Conservation (phyloP, 1,140 invertebrate genomes). For the Mesaphorura yosii region DNA sequence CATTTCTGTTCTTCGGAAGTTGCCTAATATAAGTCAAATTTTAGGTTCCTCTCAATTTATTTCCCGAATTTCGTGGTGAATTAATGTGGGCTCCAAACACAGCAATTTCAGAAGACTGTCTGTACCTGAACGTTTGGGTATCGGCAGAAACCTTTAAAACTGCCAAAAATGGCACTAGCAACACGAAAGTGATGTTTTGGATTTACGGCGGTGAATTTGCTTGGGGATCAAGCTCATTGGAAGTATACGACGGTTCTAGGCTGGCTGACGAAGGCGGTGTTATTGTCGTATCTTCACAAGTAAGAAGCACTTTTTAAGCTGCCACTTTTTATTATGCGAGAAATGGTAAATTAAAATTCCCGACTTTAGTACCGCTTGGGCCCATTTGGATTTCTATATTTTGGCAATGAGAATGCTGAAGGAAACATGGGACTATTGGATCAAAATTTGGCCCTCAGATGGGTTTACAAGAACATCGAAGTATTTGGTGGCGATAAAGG, state of each 20-base stretch:
- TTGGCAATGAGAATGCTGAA: constrained; percentile 43
- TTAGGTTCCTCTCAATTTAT: constrained; percentile 34
- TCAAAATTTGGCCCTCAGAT: constrained; percentile 77
- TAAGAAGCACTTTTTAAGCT: constrained; percentile 23
- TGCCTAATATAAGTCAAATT: neutral
- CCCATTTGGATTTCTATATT: constrained; percentile 78
- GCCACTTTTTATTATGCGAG: neutral
- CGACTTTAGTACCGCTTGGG: constrained; percentile 74
- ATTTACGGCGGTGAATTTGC: constrained; percentile 86
- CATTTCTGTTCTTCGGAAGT: neutral
- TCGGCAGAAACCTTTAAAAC: constrained; percentile 43
- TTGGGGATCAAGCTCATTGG: constrained; percentile 77
- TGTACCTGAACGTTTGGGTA: constrained; percentile 87
- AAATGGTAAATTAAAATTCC: no score
- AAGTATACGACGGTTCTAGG: constrained; percentile 77
- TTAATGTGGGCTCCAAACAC: constrained; percentile 94
- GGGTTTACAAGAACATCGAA: constrained; percentile 52
- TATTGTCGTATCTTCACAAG: constrained; percentile 69
- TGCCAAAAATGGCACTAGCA: constrained; percentile 42
- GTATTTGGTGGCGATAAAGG: constrained; percentile 42
- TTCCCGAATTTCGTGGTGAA: constrained; percentile 75
- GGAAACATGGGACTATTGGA: constrained; percentile 57
- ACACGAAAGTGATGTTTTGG: constrained; percentile 58
- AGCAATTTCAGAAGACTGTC: constrained; percentile 81
- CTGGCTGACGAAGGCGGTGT: constrained; percentile 69